Evolutionary conservation across 2,113 vertebrate species (phyloP).

Genomic region (Thinocorus orbignyianus): DNA sequence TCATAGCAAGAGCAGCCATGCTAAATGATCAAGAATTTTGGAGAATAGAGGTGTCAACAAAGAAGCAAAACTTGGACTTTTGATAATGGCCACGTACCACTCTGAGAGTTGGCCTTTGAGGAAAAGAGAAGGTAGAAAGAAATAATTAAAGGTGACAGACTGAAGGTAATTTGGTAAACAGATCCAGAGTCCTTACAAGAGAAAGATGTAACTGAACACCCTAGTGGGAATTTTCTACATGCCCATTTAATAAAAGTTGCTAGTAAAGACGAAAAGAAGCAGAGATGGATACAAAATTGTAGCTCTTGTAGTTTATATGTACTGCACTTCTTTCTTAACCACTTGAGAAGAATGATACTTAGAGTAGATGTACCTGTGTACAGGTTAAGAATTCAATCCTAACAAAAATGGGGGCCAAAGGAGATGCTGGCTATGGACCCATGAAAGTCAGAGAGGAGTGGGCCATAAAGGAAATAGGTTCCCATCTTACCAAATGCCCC

Average conservation of each 20-base stretch:
- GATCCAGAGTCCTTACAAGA: neutral
- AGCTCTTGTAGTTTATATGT: neutral
- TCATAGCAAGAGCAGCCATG: neutral
- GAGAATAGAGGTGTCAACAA: neutral
- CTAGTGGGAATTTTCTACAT: neutral
- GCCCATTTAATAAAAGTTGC: neutral
- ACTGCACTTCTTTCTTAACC: neutral
- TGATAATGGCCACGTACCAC: accelerated
- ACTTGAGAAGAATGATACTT: neutral
- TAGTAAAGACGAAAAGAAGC: neutral
- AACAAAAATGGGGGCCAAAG: neutral
- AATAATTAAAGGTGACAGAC: neutral
- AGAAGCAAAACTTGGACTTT: neutral
- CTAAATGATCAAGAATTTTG: neutral
- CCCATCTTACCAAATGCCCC: neutral
- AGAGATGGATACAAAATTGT: neutral
- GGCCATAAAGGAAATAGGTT: neutral
- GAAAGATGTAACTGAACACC: neutral
- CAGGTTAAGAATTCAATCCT: neutral
- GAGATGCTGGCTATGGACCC: neutral
- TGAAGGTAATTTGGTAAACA: neutral
- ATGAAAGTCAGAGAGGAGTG: neutral
- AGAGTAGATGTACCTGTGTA: neutral
- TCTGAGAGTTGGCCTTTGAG: neutral
- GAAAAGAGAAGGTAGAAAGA: neutral